Evolutionary conservation across 2,797 vertebrate genomes (phyloP), one percentile per base, ranked within the genome.

Genomic region (Sebastes itinus): DNA sequence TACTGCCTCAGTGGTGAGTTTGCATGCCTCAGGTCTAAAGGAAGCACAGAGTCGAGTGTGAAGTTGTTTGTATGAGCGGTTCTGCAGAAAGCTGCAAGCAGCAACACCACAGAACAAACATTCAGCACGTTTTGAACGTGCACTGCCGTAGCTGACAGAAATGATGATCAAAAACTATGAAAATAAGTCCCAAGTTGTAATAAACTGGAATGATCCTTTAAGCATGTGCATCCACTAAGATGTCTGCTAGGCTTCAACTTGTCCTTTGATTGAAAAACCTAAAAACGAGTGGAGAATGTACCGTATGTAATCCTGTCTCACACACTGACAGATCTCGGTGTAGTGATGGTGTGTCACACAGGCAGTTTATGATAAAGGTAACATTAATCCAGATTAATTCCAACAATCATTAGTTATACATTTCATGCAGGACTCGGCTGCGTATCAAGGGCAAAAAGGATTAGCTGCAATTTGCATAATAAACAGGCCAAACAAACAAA

Each of bases 391-490:
- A 77, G 64, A 92, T 90, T 86, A 87, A 90, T 84, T 80, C 35
- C 33, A 83, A 49, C 82, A 80, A 68, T 91, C 87, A 84, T 88
- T 80, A 85, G 64, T 73, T 61, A 81, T 66, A 86, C 76, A 73
- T 64, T 81, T 56, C 73, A 76, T 76, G 83, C 75, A 75, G 81
- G 77, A 83, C 73, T 89, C 28, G 18, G 52, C 83, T 85, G 71
- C 73, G 75, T 78, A 87, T 88, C 84, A 92, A 93, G 90, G 93
- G 81, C 92, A 90, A 88, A 94, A 84, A 76, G 90, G 91, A 95
- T 95, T 94, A 94, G 84, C 66, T 60, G 32, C 79, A 56, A 90
- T 95, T 91, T 94, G 89, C 90, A 95, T 94, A 91, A 92, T 92
- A 91, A 95, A 95, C 83, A 90, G 82, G 83, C 75, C 81, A 86